phyloP scores from a whole-genome alignment of 2,888 invertebrate genomes.

The Diachrysia chrysitis region DNA sequence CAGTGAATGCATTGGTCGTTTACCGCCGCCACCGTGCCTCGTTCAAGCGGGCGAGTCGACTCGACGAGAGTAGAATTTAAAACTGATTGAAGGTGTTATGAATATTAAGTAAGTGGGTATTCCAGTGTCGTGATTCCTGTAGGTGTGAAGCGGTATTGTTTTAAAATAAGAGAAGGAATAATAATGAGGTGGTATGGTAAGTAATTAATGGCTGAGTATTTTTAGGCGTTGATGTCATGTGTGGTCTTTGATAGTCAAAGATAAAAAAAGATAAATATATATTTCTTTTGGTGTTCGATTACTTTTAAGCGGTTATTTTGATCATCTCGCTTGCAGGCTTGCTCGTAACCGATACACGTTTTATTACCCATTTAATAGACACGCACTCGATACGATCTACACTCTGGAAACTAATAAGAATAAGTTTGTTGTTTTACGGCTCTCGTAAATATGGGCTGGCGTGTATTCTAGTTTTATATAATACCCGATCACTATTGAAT shows the following conservation, averaged over 20 bases:
- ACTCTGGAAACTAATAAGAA: constrained; percentile 25
- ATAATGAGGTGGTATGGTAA: constrained; percentile 29
- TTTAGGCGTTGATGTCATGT: constrained; percentile 15
- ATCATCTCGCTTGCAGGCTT: background rate
- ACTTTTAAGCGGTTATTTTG: background rate
- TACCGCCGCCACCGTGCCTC: constrained; percentile 56
- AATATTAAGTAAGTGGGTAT: constrained; percentile 49
- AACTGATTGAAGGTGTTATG: constrained; percentile 47
- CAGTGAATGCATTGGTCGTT: constrained; percentile 59
- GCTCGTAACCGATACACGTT: constrained; percentile 3
- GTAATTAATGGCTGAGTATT: constrained; percentile 33
- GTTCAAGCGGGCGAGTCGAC: constrained; percentile 48
- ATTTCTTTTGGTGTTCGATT: background rate
- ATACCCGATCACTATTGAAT: constrained; percentile 27
- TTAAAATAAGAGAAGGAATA: constrained; percentile 40
- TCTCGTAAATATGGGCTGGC: constrained; percentile 15
- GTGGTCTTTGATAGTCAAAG: constrained; percentile 2
- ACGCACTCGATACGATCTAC: constrained; percentile 21
- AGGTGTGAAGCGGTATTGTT: constrained; percentile 48
- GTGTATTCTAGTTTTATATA: constrained; percentile 32
- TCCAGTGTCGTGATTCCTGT: constrained; percentile 48
- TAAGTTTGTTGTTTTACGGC: constrained; percentile 25
- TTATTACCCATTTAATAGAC: constrained; percentile 17
- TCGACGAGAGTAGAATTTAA: constrained; percentile 53
- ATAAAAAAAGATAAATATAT: too few relatives aligned